A percentile compares a stretch with the other conserved stretches of the same genome.
Evolutionary conservation across 2,888 invertebrate genomes (phyloP).

Genomic region (Graphium colonna): DNA sequence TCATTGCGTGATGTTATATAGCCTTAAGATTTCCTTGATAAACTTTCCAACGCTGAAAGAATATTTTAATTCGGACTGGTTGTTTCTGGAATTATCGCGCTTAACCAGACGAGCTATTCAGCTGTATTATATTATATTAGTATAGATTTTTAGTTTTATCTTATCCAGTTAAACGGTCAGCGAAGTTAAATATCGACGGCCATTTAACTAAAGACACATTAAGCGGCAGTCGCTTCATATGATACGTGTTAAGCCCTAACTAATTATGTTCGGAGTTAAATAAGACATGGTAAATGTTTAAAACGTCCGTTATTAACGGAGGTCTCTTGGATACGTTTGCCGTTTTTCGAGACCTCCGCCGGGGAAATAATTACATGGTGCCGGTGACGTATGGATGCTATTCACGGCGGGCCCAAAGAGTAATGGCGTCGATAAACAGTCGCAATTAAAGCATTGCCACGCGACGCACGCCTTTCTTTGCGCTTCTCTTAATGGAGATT

Average conservation of each 20-base stretch:
- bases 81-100: too few relatives aligned
- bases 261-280: not conserved
- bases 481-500: constrained; percentile 68
- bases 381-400: constrained; percentile 73
- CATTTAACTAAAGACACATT: too few relatives aligned
- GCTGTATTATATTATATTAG: too few relatives aligned
- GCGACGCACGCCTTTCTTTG: constrained; percentile 77
- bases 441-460: constrained; percentile 77
- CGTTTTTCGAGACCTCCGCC: constrained; percentile 71
- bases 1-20: too few relatives aligned
- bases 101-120: too few relatives aligned
- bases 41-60: too few relatives aligned
- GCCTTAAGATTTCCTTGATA: too few relatives aligned
- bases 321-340: constrained; percentile 28
- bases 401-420: constrained; percentile 72
- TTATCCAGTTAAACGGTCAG: too few relatives aligned
- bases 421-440: constrained; percentile 74
- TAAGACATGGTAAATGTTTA: constrained; percentile 2
- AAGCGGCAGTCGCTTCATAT: too few relatives aligned
- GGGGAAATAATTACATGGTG: constrained; percentile 75
- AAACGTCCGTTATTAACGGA: constrained; percentile 4
- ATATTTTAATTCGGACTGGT: too few relatives aligned
- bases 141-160: too few relatives aligned
- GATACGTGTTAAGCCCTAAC: not conserved
- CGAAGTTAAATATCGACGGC: too few relatives aligned